A percentile compares a stretch with the other conserved stretches of the same genome.
These are phyloP conservation scores for Aphelinus certus DNA, from an alignment of 1,140 invertebrate species.

Conservation along the genomic window DNA sequence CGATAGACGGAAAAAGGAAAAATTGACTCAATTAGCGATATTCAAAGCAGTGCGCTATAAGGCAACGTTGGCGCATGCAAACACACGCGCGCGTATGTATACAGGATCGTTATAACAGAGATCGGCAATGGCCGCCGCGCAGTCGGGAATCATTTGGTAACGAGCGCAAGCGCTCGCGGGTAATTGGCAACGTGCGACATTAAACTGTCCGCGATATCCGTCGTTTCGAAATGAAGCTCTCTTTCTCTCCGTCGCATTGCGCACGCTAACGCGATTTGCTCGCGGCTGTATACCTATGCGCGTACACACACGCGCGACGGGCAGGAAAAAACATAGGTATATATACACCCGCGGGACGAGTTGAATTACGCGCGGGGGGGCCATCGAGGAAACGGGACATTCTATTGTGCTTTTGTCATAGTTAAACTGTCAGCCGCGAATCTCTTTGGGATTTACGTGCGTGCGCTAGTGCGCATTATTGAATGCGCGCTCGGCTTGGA, in stretches of 20 bases:
- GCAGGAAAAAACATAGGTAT: background rate
- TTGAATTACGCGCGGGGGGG: slow-evolving; percentile 53
- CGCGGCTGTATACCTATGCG: no score
- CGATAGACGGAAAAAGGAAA: background rate
- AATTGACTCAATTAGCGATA: slow-evolving; percentile 22
- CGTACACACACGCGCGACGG: background rate
- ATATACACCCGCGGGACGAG: slow-evolving; percentile 30
- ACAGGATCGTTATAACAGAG: no score
- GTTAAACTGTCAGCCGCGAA: slow-evolving; percentile 64
- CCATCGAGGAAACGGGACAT: slow-evolving; percentile 63
- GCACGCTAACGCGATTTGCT: no score
- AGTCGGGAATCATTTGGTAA: slow-evolving; percentile 55
- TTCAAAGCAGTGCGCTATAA: background rate
- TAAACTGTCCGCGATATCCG: slow-evolving; percentile 65
- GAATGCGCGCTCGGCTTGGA: background rate
- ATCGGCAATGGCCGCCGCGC: background rate
- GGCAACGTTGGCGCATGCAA: no score
- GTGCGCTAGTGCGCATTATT: slow-evolving; percentile 38
- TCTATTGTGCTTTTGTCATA: slow-evolving; percentile 67
- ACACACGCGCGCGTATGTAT: no score
- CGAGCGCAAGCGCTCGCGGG: slow-evolving; percentile 40
- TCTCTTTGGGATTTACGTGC: slow-evolving; percentile 55
- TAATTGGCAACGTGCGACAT: slow-evolving; percentile 46
- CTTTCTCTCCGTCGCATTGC: no score
- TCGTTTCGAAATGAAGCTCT: slow-evolving; percentile 53